Evolutionary conservation across 2,888 invertebrate genomes (phyloP).

Genomic region (Xanthorhoe spadicearia): DNA sequence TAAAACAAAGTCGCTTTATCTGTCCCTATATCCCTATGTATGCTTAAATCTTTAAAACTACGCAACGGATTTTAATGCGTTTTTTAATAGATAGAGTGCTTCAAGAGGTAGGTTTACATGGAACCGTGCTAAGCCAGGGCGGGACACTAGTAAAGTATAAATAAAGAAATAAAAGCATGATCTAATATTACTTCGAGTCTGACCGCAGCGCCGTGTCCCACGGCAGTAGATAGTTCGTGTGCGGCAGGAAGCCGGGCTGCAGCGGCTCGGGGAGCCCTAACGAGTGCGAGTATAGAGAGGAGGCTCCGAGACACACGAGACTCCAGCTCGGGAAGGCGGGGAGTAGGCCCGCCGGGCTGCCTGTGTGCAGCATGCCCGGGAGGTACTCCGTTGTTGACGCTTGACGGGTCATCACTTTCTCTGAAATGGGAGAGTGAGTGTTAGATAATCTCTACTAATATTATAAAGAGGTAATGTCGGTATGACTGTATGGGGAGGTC

Average conservation of each 20-base stretch:
- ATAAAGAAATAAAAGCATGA: background rate
- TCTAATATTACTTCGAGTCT: slow-evolving; percentile 14
- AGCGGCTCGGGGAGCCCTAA: slow-evolving; percentile 92
- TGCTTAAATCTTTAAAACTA: too few relatives aligned
- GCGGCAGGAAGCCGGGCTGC: slow-evolving; percentile 95
- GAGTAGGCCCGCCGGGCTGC: slow-evolving; percentile 89
- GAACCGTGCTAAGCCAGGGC: too few relatives aligned
- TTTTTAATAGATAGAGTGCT: too few relatives aligned
- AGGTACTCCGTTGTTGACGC: slow-evolving; percentile 95
- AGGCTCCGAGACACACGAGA: slow-evolving; percentile 94
- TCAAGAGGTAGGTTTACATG: too few relatives aligned
- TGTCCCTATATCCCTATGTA: too few relatives aligned
- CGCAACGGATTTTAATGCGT: too few relatives aligned
- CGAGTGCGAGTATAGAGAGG: slow-evolving; percentile 95
- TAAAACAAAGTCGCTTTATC: too few relatives aligned
- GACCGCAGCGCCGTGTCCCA: slow-evolving; percentile 87
- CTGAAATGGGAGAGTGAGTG: slow-evolving; percentile 58
- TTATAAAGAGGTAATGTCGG: too few relatives aligned
- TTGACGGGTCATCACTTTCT: slow-evolving; percentile 86
- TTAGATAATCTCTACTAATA: too few relatives aligned
- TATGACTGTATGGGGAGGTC: too few relatives aligned
- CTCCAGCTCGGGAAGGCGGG: slow-evolving; percentile 97
- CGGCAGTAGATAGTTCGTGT: slow-evolving; percentile 95
- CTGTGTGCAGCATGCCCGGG: slow-evolving; percentile 94
- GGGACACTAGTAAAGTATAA: too few relatives aligned